Conservation (phyloP, 64 coral and sea anemone genomes). For the Catalaphyllia jardinei region DNA sequence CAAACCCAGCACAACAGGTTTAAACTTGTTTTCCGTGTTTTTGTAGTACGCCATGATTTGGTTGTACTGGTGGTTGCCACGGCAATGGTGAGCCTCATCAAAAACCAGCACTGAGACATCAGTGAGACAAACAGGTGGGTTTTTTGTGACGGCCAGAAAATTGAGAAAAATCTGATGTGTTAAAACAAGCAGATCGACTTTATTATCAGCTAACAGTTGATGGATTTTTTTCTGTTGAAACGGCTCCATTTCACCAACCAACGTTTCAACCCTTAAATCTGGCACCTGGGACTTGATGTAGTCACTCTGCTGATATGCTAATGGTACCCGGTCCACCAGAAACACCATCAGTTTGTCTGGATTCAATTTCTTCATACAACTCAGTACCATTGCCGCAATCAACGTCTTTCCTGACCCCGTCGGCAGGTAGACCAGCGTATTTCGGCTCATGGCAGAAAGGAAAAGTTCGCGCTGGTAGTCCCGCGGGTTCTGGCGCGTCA, state of each 20-base stretch:
- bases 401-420: constrained; percentile 90
- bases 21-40: constrained; percentile 31
- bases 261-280: constrained; percentile 50
- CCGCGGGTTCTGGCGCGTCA: constrained; percentile 61
- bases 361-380: constrained; percentile 83
- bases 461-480: constrained; percentile 92
- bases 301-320: constrained; percentile 85
- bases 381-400: constrained; percentile 75
- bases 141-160: constrained; percentile 52
- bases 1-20: constrained; percentile 84
- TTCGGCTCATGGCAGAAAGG: constrained; percentile 58
- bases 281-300: constrained; percentile 78
- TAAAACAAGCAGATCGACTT: constrained; percentile 75
- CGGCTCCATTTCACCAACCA: constrained; percentile 59
- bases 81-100: constrained; percentile 87
- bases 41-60: constrained; percentile 81
- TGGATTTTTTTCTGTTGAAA: constrained; percentile 34
- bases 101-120: constrained; percentile 80
- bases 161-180: constrained; percentile 88
- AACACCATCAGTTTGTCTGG: constrained; percentile 81
- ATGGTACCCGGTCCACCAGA: constrained; percentile 71
- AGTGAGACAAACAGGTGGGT: constrained; percentile 36
- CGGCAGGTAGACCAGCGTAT: constrained; percentile 85
- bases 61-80: constrained; percentile 78
- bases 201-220: constrained; percentile 45